These are phyloP conservation scores for Antechinus stuartii DNA, from an alignment of 2,113 vertebrate species.

Conservation along the genomic window DNA sequence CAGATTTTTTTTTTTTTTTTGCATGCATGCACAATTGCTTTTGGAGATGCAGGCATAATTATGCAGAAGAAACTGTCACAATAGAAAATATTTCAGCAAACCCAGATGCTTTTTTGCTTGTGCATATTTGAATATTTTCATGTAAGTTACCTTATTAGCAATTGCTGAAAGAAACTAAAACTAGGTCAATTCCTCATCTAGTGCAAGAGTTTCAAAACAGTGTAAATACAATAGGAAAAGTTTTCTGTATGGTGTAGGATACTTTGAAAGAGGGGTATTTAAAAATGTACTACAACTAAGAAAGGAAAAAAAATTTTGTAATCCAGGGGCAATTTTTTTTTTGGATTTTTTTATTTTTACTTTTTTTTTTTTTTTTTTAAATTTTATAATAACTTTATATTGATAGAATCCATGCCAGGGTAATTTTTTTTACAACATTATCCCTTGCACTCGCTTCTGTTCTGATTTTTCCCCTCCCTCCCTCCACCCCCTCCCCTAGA, in stretches of 20 bases:
- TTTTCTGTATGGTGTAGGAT: neutral
- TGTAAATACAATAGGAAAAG: neutral
- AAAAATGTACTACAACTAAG: neutral
- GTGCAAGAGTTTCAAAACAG: conserved; percentile 8
- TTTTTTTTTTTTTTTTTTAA: too few species aligned
- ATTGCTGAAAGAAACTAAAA: conserved; percentile 19
- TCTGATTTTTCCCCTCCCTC: too few species aligned
- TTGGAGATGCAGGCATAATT: neutral
- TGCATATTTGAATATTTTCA: conserved; percentile 15
- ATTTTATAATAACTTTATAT: too few species aligned
- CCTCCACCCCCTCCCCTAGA: too few species aligned
- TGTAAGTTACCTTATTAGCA: conserved; percentile 43
- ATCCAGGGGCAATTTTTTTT: conserved; percentile 28
- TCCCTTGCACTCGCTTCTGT: too few species aligned
- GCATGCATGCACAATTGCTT: neutral
- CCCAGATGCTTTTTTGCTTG: conserved; percentile 29
- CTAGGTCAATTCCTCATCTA: conserved; percentile 41
- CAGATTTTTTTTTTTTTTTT: neutral
- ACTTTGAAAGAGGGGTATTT: neutral
- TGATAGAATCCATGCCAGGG: too few species aligned
- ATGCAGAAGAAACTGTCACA: neutral
- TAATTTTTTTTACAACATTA: too few species aligned
- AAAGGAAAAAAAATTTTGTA: conserved; percentile 18
- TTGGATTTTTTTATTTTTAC: too few species aligned
- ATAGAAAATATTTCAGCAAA: neutral